A percentile compares a stretch with the other conserved stretches of the same genome.
Conservation (phyloP, 2,797 vertebrate genomes). For the Lemur catta region DNA sequence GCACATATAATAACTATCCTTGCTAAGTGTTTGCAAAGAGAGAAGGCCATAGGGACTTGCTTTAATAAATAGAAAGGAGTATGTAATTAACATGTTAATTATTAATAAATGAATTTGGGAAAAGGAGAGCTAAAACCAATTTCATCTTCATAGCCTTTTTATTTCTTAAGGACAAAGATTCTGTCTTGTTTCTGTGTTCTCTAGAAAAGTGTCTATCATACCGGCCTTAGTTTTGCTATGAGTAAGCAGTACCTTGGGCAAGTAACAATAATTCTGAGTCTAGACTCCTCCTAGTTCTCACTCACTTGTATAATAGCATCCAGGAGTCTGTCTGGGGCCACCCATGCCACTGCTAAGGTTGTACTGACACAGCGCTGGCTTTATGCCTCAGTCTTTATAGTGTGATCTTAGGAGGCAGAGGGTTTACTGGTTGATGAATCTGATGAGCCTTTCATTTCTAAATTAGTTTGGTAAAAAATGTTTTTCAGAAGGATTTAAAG, state of each 20-base stretch:
- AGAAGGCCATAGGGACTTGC: background rate
- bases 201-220: background rate
- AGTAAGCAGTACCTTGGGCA: background rate
- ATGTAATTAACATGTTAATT: background rate
- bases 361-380: fast-evolving
- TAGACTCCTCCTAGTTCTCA: fast-evolving
- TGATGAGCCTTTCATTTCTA: background rate
- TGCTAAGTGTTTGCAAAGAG: background rate
- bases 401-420: background rate
- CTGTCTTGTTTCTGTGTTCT: background rate
- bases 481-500: background rate
- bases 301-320: fast-evolving
- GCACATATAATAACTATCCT: background rate
- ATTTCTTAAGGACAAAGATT: background rate
- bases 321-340: background rate
- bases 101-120: background rate
- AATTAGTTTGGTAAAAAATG: background rate
- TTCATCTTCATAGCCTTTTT: background rate
- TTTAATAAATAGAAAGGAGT: constrained; percentile 19
- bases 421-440: background rate
- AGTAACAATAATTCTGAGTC: background rate
- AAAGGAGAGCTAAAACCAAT: background rate
- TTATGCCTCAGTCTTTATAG: background rate
- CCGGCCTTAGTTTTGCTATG: background rate
- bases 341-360: fast-evolving